phyloP scores from a whole-genome alignment of 2,888 invertebrate species.

The Oscheius myriophilus region DNA sequence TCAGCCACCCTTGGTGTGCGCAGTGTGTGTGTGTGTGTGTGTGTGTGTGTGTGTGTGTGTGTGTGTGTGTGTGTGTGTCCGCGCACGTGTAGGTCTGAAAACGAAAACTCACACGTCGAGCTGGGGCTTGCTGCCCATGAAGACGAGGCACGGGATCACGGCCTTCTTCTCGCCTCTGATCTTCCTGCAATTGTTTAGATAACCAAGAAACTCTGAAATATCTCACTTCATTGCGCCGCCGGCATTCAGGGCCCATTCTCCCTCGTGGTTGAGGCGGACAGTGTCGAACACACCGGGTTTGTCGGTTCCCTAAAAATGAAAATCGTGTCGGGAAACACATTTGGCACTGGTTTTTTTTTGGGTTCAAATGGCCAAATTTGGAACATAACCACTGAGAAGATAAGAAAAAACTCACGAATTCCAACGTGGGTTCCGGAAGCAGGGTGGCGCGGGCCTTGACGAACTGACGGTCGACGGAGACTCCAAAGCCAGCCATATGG shows the following conservation, averaged over 20 bases:
- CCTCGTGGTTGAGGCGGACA: not conserved
- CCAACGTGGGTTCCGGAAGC: conserved; percentile 29
- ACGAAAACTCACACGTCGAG: too few species aligned
- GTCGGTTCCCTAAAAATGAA: too few species aligned
- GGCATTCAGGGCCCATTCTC: conserved; percentile 7
- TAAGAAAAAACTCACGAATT: conserved; percentile 26
- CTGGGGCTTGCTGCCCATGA: too few species aligned
- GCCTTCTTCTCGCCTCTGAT: not conserved
- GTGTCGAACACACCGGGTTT: too few species aligned
- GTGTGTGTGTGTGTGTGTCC: too few species aligned
- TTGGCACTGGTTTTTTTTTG: too few species aligned
- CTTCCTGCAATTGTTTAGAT: conserved; percentile 5
- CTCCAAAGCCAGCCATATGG: conserved; percentile 9
- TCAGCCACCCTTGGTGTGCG: too few species aligned
- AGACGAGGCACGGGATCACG: conserved; percentile 9
- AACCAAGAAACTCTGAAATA: not conserved
- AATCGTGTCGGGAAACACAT: too few species aligned
- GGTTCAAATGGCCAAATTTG: too few species aligned
- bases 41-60: not conserved
- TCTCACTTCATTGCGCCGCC: conserved; percentile 2
- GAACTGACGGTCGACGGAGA: conserved; percentile 23
- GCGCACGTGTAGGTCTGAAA: too few species aligned
- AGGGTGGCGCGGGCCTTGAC: conserved; percentile 25
- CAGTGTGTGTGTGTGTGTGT: not conserved
- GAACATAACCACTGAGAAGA: too few species aligned